These are phyloP conservation scores for Acanthurus leucopareius DNA, from an alignment of 2,797 vertebrate genomes.

Conservation along the genomic window DNA sequence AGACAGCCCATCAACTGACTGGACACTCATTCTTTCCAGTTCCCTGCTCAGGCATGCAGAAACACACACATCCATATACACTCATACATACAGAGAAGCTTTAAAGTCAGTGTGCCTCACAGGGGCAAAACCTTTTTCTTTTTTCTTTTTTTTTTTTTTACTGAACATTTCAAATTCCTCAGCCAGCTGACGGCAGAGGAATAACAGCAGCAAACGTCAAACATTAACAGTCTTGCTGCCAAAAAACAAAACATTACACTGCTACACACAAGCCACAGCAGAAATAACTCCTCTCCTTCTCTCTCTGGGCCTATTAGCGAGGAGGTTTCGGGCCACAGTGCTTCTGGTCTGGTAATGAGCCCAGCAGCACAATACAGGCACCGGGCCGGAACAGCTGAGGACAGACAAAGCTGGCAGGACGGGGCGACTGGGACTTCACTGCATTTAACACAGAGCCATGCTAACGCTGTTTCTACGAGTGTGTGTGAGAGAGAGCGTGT, in stretches of 20 bases:
- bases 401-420: constrained; percentile 86
- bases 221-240: constrained; percentile 74
- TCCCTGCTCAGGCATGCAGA: constrained; percentile 74
- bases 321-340: constrained; percentile 83
- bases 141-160: constrained; percentile 28
- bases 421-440: constrained; percentile 78
- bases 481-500: constrained; percentile 34
- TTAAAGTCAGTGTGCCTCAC: constrained; percentile 40
- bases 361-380: constrained; percentile 87
- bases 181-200: constrained; percentile 58
- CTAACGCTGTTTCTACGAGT: constrained; percentile 47
- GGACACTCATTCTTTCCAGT: constrained; percentile 65
- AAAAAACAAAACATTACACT: constrained; percentile 69
- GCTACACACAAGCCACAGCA: constrained; percentile 65
- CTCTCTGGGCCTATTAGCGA: constrained; percentile 83
- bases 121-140: constrained; percentile 47
- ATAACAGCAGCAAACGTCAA: constrained; percentile 70
- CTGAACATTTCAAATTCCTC: constrained; percentile 44
- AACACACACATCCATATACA: constrained; percentile 67
- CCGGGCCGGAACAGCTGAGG: constrained; percentile 88
- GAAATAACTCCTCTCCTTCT: constrained; percentile 74
- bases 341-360: constrained; percentile 87
- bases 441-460: constrained; percentile 78
- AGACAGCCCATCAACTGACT: constrained; percentile 66
- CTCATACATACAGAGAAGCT: constrained; percentile 54